Percentiles rank a stretch among this genome's conserved stretches.
Evolutionary conservation across 2,113 vertebrate genomes (phyloP).

Genomic region (Oriolus oriolus): DNA sequence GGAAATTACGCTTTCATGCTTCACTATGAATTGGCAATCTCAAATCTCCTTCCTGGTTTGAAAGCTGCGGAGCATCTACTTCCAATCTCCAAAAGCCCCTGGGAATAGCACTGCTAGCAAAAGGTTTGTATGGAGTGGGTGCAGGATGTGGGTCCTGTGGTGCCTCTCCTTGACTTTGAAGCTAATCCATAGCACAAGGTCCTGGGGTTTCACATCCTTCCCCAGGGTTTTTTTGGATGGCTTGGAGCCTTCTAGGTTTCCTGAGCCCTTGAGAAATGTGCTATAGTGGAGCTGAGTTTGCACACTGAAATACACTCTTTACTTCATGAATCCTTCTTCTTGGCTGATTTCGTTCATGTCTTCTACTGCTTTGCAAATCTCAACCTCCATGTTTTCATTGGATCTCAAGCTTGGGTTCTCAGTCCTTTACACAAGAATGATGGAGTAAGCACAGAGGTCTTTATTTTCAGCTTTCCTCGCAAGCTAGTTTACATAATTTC

Average conservation of each 20-base stretch:
- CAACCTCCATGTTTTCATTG: neutral
- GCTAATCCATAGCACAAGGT: neutral
- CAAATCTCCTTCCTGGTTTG: neutral
- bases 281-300: neutral
- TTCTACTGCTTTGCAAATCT: neutral
- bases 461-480: neutral
- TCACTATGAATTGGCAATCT: neutral
- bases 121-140: neutral
- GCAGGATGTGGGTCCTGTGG: neutral
- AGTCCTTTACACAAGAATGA: neutral
- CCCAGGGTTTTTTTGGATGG: neutral
- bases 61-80: neutral
- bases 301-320: accelerated
- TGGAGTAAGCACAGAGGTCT: neutral
- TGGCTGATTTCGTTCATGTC: neutral
- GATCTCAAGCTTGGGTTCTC: neutral
- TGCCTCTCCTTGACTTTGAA: neutral
- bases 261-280: neutral
- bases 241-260: neutral
- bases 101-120: accelerated
- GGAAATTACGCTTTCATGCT: neutral
- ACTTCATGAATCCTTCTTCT: accelerated
- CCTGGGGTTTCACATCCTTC: neutral
- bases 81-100: neutral
- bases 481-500: neutral